These are phyloP conservation scores for Drosophila infuscata DNA, from an alignment of 2,888 invertebrate species.

Conservation along the genomic window DNA sequence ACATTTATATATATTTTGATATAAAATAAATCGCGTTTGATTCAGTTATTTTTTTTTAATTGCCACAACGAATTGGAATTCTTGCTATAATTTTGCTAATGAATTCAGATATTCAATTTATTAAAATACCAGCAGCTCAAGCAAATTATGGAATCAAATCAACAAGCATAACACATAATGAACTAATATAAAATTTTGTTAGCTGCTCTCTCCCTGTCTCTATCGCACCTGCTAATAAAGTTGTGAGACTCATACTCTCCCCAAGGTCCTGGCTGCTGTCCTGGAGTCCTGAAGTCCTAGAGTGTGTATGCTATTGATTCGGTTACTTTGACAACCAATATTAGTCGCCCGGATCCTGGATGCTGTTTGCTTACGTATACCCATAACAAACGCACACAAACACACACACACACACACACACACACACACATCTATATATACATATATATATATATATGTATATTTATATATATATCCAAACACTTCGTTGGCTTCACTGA, in stretches of 20 bases:
- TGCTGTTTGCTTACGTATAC: constrained; percentile 65
- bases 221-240: constrained; percentile 65
- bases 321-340: constrained; percentile 74
- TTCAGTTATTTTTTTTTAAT: constrained; percentile 41
- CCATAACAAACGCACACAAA: constrained; percentile 28
- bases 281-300: constrained; percentile 3
- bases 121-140: constrained; percentile 41
- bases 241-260: constrained; percentile 16
- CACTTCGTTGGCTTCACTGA: constrained; percentile 68
- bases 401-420: constrained; percentile 22
- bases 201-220: constrained; percentile 18
- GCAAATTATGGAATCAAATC: constrained; percentile 70
- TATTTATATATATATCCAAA: constrained; percentile 11
- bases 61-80: constrained; percentile 21
- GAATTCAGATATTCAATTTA: constrained; percentile 63
- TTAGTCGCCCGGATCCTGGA: constrained; percentile 42
- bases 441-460: neutral
- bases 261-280: neutral
- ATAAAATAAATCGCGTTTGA: constrained; percentile 59
- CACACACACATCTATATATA: neutral
- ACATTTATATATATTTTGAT: constrained; percentile 76
- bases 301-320: constrained; percentile 63
- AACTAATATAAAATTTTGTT: constrained; percentile 70
- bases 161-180: constrained; percentile 66
- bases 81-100: constrained; percentile 50